Evolutionary conservation across 2,797 vertebrate genomes (phyloP).

Genomic region (Sebastes minor): DNA sequence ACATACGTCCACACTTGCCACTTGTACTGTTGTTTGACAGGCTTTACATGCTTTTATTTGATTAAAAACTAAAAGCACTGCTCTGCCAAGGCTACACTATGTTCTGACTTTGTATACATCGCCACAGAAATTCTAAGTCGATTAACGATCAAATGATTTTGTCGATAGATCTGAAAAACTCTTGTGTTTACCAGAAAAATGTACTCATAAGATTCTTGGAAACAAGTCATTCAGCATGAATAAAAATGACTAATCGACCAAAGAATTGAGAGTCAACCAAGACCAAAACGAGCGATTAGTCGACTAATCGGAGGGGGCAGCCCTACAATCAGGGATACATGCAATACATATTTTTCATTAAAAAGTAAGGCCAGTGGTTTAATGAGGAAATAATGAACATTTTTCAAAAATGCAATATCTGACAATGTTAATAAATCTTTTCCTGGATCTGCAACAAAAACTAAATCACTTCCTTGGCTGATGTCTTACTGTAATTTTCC

Average conservation of each 20-base stretch:
- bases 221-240: no score
- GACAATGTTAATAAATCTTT: background rate
- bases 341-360: background rate
- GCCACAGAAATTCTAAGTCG: background rate
- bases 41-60: background rate
- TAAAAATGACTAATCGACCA: no score
- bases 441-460: slow-evolving; percentile 3
- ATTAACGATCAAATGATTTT: no score
- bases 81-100: background rate
- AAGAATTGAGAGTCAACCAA: no score
- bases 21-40: background rate
- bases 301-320: no score
- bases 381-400: slow-evolving; percentile 10
- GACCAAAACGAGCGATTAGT: no score
- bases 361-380: background rate
- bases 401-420: background rate
- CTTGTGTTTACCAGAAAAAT: no score
- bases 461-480: background rate
- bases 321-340: background rate
- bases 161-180: no score
- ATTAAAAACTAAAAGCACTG: background rate
- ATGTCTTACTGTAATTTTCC: background rate
- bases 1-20: background rate
- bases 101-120: background rate
- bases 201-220: no score